Base-by-base conservation (phyloP, 2,113 vertebrate genomes). In the Xiphophorus hellerii region DNA sequence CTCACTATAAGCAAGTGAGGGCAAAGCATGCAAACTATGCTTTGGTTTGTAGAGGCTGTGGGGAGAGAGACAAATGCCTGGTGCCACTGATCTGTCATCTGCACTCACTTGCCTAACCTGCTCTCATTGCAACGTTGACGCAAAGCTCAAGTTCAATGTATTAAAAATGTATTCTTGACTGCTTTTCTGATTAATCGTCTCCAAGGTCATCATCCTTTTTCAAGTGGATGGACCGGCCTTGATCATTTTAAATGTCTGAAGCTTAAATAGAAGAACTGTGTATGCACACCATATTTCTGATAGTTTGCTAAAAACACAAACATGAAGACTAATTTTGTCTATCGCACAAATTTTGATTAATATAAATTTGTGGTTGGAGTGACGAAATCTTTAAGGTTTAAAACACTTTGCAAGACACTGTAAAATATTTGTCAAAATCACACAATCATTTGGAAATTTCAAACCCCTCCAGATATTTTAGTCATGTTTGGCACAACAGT, bases 41-140 rank as follows among this genome's bases (percentile, higher is more conserved):
- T 6, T 76, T 76, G 71, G 48, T 64, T 74, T 39, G 74, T 51
- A 20, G 39, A 80, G 84, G 62, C 67, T 74, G 76, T 66, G 74
- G 70, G 73, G 54, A 31, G 27, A 83, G 68, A 83, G 70, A 83
- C 71, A 65, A 85, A 77, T 83, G 70, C 67, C 33, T 28, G 0
- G 33, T 77, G 80, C 70, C 62, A 33, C 3, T 28, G 58, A 69
- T 30, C 74, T 25, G 66, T 62, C 31, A 84, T 82, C 74, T 78
- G 78, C 35, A 69, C 60, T 73, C 63, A 0, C 35, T 30, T 69
- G 28, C 33, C 42, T 65, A 25, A 87, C 74, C 71, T 51, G 12
- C 51, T 77, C 30, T 25, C 29, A 54, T 74, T 5, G 11, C 30
- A 29, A 20, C 81, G 84, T 87, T 76, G 39, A 80, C 76, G 51